Evolutionary conservation across 2,888 invertebrate species (phyloP).

Genomic region (Spicauda simplicius): DNA sequence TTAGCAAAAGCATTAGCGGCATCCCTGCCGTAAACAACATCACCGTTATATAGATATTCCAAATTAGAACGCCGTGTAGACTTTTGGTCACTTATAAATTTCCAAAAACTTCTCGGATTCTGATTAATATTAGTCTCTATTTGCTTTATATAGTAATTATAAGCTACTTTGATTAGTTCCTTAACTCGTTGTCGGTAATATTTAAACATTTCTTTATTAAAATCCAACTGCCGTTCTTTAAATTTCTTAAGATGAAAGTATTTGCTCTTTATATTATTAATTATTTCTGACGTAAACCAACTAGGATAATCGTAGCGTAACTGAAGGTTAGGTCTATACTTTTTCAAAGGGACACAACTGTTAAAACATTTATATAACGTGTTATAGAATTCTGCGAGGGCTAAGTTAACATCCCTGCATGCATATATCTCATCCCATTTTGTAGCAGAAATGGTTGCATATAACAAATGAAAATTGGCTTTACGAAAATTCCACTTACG

Average conservation of each 20-base stretch:
- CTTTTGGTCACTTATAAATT: constrained; percentile 14
- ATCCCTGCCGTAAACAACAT: neutral
- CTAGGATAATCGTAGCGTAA: constrained; percentile 3
- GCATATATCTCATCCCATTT: constrained; percentile 4
- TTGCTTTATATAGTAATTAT: constrained; percentile 1
- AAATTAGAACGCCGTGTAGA: too few relatives aligned
- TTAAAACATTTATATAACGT: neutral
- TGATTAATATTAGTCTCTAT: constrained; percentile 7
- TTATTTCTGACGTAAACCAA: constrained; percentile 12
- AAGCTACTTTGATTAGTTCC: constrained; percentile 1
- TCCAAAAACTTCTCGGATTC: constrained; percentile 18
- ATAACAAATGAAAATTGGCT: neutral
- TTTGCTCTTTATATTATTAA: constrained; percentile 4
- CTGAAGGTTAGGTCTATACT: neutral
- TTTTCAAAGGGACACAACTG: neutral
- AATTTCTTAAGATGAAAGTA: too few relatives aligned
- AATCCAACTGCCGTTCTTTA: constrained; percentile 10
- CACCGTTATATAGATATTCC: too few relatives aligned
- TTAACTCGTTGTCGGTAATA: constrained; percentile 13
- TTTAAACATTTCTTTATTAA: too few relatives aligned
- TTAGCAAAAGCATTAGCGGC: constrained; percentile 22
- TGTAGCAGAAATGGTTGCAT: neutral
- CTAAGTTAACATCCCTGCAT: neutral
- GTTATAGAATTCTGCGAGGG: neutral
- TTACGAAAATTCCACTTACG: constrained; percentile 2